Conservation (phyloP, 2,113 vertebrate genomes). For the Halichoeres trimaculatus region DNA sequence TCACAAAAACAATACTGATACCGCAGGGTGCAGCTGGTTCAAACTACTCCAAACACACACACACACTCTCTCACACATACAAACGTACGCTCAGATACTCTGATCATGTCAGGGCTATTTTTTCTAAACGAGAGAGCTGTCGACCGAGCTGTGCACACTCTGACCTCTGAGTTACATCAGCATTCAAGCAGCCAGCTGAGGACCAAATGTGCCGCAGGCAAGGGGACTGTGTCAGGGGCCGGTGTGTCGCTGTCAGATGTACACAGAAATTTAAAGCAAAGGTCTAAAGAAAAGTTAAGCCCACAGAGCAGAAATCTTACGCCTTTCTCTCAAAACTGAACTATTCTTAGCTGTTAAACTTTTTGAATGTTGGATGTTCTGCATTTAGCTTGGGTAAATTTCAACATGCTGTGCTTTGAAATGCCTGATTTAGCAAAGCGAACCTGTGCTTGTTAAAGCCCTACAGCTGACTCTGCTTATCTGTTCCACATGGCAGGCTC, state of each 20-base stretch:
- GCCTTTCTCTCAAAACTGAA: not conserved
- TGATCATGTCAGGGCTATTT: slow-evolving; percentile 50
- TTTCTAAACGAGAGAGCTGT: slow-evolving; percentile 46
- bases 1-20: slow-evolving; percentile 11
- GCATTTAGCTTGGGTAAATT: too few species aligned
- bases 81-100: slow-evolving; percentile 6
- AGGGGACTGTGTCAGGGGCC: slow-evolving; percentile 47
- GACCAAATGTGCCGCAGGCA: slow-evolving; percentile 46
- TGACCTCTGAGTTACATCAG: slow-evolving; percentile 70
- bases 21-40: slow-evolving; percentile 41
- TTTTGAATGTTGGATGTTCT: too few species aligned
- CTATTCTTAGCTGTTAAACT: too few species aligned
- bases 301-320: not conserved
- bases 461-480: slow-evolving; percentile 36
- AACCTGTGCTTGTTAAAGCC: slow-evolving; percentile 25
- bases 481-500: slow-evolving; percentile 40
- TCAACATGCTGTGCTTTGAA: not conserved
- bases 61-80: too few species aligned
- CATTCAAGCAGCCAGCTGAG: slow-evolving; percentile 48
- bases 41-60: slow-evolving; percentile 32
- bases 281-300: slow-evolving; percentile 8
- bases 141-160: slow-evolving; percentile 39
- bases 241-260: slow-evolving; percentile 31
- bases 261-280: not conserved
- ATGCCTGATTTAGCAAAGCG: not conserved